phyloP scores from a whole-genome alignment of 37 sponge, comb jelly and placozoan species.

The Ianthella basta region DNA sequence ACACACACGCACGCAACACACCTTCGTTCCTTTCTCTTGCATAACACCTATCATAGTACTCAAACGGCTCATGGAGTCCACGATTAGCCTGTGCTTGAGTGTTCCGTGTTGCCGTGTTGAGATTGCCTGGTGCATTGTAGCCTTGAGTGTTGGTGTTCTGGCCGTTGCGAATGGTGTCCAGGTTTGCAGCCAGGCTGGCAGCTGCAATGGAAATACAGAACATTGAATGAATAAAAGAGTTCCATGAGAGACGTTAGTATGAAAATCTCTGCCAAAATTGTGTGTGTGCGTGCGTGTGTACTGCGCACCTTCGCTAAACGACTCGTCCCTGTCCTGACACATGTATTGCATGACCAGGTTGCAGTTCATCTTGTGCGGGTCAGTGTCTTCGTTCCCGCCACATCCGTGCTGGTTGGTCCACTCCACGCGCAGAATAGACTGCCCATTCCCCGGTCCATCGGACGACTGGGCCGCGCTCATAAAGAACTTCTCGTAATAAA shows the following conservation, averaged over 20 bases:
- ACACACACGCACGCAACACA: slow-evolving; percentile 47
- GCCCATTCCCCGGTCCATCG: slow-evolving; percentile 16
- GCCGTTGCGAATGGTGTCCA: slow-evolving; percentile 78
- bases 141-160: slow-evolving; percentile 77
- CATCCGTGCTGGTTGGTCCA: slow-evolving; percentile 99
- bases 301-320: slow-evolving; percentile 33
- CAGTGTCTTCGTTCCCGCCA: slow-evolving; percentile 90
- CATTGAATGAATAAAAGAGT: not conserved
- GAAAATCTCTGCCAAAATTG: not conserved
- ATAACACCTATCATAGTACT: slow-evolving; percentile 92
- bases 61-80: slow-evolving; percentile 89
- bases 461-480: not conserved
- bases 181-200: not conserved
- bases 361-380: slow-evolving; percentile 98
- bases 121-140: slow-evolving; percentile 29
- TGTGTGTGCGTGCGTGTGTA: not conserved
- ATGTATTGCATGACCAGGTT: slow-evolving; percentile 97
- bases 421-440: slow-evolving; percentile 69
- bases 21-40: slow-evolving; percentile 73
- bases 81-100: slow-evolving; percentile 43
- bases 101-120: slow-evolving; percentile 27
- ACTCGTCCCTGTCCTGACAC: slow-evolving; percentile 66
- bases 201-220: not conserved
- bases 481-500: slow-evolving; percentile 66
- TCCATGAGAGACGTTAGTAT: not conserved